Percentiles rank a stretch among this genome's conserved stretches.
Conservation (phyloP, 2,797 vertebrate species). For the Australoheros facetus region DNA sequence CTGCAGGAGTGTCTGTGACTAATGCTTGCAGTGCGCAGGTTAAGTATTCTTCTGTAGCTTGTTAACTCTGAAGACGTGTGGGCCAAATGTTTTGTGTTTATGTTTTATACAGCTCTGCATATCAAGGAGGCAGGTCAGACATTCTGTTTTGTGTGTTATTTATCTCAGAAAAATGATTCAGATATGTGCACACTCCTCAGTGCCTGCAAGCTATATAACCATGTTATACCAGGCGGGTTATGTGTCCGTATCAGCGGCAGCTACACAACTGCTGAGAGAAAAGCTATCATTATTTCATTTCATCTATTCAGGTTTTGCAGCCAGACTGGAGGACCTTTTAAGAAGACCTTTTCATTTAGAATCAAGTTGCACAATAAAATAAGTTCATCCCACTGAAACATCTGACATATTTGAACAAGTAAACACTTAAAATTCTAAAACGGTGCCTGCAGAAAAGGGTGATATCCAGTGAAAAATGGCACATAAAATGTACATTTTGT, state of each 20-base stretch:
- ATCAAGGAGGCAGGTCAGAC: constrained; percentile 29
- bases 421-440: not conserved
- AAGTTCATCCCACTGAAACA: not conserved
- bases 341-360: not conserved
- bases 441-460: not conserved
- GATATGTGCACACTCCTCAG: not conserved
- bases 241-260: not conserved
- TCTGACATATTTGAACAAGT: not conserved
- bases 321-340: not conserved
- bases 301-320: not conserved
- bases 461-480: not conserved
- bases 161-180: not conserved
- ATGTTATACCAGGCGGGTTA: not conserved
- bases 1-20: constrained; percentile 32
- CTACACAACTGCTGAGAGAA: not conserved
- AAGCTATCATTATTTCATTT: not conserved
- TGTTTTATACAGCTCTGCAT: constrained; percentile 22
- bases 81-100: constrained; percentile 30
- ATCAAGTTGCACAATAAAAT: not conserved
- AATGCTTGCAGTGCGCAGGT: constrained; percentile 40
- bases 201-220: not conserved
- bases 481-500: not conserved
- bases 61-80: constrained; percentile 25
- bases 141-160: constrained; percentile 12
- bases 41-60: constrained; percentile 45